A percentile compares a stretch with the other conserved stretches of the same genome.
These are phyloP conservation scores for Mesocricetus auratus DNA, from an alignment of 2,113 vertebrate species.

Conservation along the genomic window DNA sequence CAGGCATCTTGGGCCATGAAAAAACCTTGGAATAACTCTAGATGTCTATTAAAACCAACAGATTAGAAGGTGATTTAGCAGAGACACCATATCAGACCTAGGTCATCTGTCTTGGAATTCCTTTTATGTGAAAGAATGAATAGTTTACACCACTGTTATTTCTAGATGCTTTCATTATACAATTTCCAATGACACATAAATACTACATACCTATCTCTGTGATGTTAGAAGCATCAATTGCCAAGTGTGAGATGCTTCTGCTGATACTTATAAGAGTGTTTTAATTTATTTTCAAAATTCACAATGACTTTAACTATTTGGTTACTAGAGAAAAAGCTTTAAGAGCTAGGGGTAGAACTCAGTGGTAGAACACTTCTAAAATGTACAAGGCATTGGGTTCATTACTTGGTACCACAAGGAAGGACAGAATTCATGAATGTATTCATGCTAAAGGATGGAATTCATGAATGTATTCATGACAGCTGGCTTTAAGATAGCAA, in stretches of 20 bases:
- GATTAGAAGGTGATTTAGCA: background rate
- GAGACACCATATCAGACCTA: background rate
- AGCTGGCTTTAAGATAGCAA: background rate
- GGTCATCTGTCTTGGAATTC: background rate
- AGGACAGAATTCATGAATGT: background rate
- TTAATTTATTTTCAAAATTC: slow-evolving; percentile 52
- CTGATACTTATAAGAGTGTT: background rate
- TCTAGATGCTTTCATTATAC: background rate
- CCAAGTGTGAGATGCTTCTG: background rate
- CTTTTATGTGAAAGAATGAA: background rate
- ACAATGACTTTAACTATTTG: slow-evolving; percentile 24
- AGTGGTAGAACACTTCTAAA: background rate
- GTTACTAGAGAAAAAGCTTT: background rate
- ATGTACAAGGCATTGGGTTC: background rate
- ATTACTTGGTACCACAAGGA: background rate
- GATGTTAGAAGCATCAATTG: background rate
- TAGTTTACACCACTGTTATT: background rate
- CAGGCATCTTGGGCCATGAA: background rate
- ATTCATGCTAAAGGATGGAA: background rate
- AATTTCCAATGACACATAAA: slow-evolving; percentile 36
- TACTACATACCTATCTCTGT: background rate
- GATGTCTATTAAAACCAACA: background rate
- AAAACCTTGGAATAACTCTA: background rate
- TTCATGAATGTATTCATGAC: background rate
- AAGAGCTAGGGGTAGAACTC: background rate